Percentiles rank a stretch among this genome's conserved stretches.
Evolutionary conservation across 2,113 vertebrate species (phyloP).

Genomic region (Boulengeromyrus knoepffleri): DNA sequence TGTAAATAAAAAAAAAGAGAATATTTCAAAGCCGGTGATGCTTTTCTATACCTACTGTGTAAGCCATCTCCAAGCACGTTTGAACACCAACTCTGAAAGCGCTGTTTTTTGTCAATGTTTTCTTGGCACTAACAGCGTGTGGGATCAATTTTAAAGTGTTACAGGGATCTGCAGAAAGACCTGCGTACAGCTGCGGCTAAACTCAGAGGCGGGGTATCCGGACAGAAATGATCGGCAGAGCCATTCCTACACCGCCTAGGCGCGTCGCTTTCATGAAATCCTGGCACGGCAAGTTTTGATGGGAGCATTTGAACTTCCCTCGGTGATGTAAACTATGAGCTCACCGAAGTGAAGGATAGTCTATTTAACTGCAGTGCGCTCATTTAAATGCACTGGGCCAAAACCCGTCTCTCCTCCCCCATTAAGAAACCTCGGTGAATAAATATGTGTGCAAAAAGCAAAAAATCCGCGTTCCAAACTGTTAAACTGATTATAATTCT

Average conservation of each 20-base stretch:
- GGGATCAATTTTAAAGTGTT: slow-evolving; percentile 3
- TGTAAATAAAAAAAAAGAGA: too few species aligned
- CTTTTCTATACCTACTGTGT: too few species aligned
- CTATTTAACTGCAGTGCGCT: neutral
- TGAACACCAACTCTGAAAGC: neutral
- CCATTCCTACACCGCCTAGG: neutral
- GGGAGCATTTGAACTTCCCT: slow-evolving; percentile 11
- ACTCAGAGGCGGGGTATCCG: neutral
- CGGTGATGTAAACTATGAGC: slow-evolving; percentile 13
- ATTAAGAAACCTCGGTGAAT: neutral
- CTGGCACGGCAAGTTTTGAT: neutral
- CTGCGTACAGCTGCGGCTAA: neutral
- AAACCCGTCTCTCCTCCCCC: neutral
- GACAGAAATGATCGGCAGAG: neutral
- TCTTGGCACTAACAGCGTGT: neutral
- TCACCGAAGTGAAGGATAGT: slow-evolving; percentile 3
- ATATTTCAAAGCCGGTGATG: too few species aligned
- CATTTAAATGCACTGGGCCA: neutral
- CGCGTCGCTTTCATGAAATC: neutral
- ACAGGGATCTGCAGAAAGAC: neutral
- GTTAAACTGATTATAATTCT: neutral
- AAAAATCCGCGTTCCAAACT: neutral
- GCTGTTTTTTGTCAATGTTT: neutral
- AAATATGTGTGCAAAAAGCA: neutral
- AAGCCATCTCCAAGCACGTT: neutral